Conservation (phyloP, 2,888 invertebrate genomes). For the Heliconius ethilla region DNA sequence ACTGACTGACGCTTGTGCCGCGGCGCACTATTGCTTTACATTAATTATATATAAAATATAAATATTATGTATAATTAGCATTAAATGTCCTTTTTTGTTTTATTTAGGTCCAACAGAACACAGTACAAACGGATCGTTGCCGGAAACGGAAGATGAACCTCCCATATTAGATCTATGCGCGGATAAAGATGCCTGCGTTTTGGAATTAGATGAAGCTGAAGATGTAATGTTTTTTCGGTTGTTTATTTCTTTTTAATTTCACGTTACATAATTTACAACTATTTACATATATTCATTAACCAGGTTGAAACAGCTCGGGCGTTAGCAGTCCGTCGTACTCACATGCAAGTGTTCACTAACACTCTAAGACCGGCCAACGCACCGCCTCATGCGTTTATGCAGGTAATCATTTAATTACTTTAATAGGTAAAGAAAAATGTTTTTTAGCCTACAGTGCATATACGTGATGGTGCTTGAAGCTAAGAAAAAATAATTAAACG, state of each 20-base stretch:
- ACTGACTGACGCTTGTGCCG: too few species aligned
- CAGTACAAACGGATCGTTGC: constrained; percentile 53
- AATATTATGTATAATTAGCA: too few species aligned
- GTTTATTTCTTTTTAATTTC: neutral
- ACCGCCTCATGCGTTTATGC: constrained; percentile 68
- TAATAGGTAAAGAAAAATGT: too few species aligned
- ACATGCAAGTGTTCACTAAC: constrained; percentile 61
- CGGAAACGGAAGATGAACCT: constrained; percentile 60
- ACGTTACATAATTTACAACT: neutral
- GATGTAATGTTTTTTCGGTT: constrained; percentile 57
- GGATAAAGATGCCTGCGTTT: constrained; percentile 72
- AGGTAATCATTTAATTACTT: constrained; percentile 50
- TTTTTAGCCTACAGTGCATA: too few species aligned
- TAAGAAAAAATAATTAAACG: too few species aligned
- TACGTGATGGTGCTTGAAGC: too few species aligned
- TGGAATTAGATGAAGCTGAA: constrained; percentile 74
- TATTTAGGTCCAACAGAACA: constrained; percentile 48
- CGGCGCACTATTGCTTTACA: too few species aligned
- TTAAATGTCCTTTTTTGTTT: too few species aligned
- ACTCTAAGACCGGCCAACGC: constrained; percentile 53
- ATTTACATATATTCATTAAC: constrained; percentile 42
- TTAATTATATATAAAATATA: too few species aligned
- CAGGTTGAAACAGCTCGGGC: constrained; percentile 71
- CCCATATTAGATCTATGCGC: constrained; percentile 86
- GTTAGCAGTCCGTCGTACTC: constrained; percentile 57